Base-by-base conservation (phyloP, 2,113 vertebrate genomes). In the Cheirogaleus medius region DNA sequence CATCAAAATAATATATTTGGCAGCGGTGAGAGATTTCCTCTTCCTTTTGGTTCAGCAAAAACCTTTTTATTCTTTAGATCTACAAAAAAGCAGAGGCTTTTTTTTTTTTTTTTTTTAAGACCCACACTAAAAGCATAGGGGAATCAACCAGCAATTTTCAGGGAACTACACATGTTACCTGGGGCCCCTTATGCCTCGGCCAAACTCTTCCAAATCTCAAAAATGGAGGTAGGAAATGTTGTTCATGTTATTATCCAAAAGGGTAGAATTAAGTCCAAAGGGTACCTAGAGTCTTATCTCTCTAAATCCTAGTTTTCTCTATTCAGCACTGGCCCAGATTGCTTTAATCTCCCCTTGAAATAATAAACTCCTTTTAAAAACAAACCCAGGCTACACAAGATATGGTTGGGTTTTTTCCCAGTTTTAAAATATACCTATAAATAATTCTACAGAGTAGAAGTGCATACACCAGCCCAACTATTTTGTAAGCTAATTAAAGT, bases 371-470 rank as follows among this genome's bases (percentile, higher is more conserved):
- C 90, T 85, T 10, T 8, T 49, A 87, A 85, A 86, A 85, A 78
- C 34, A 93, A 94, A 89, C 15, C 7, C 32, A 83, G 60, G 20
- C 17, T 54, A 63, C 11, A 68, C 10, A 11, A 44, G 69, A 84
- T 17, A 78, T 23, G 60, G 84, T 76, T 92, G 42, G 17, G 64
- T 95, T 84, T 39, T 21, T 34, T 32, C 23, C 7, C 69, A 95
- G 58, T 95, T 95, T 94, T 60, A 88, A 97, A 89, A 87, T 77
- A 84, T 68, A 54, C 54, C 71, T 91, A 74, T 77, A 97, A 96
- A 71, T 85, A 97, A 58, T 74, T 60, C 32, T 76, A 74, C 34
- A 82, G 73, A 95, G 88, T 78, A 90, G 71, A 86, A 6, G 27
- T 68, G 49, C 86, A 52, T 10, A 85, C 47, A 76, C 15, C 21